A percentile compares a stretch with the other conserved stretches of the same genome.
Evolutionary conservation across 2,113 vertebrate genomes (phyloP).

Genomic region (Oryzias melastigma): DNA sequence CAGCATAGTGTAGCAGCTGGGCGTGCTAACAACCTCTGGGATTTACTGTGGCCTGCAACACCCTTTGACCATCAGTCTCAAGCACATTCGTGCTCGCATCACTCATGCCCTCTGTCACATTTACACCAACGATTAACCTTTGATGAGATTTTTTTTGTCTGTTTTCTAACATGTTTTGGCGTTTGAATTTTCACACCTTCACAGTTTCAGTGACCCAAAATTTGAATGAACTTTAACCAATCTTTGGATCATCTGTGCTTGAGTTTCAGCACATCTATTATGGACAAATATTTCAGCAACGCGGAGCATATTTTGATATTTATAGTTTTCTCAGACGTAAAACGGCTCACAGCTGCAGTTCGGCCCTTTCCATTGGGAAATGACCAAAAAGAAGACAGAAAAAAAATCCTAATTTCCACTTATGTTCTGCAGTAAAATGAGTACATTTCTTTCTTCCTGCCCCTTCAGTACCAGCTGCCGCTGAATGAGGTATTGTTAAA

Average conservation of each 20-base stretch:
- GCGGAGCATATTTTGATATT: constrained; percentile 20
- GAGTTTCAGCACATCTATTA: constrained; percentile 29
- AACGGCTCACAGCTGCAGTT: constrained; percentile 55
- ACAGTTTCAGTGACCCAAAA: not conserved
- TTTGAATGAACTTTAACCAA: constrained; percentile 18
- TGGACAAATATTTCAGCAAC: constrained; percentile 39
- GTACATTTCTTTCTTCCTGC: constrained; percentile 15
- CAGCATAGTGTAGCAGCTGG: constrained; percentile 69
- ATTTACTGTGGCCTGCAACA: constrained; percentile 59
- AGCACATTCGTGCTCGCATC: constrained; percentile 25
- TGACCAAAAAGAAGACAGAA: not conserved
- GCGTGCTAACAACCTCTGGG: constrained; percentile 77
- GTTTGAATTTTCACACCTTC: constrained; percentile 2
- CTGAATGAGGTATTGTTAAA: constrained; percentile 73
- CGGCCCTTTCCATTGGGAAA: constrained; percentile 42
- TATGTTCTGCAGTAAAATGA: constrained; percentile 40
- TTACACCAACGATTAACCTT: constrained; percentile 29
- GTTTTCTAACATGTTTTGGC: constrained; percentile 4
- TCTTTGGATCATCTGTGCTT: constrained; percentile 13
- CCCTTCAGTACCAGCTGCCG: constrained; percentile 62
- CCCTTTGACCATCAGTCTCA: constrained; percentile 34
- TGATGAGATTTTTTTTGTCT: constrained; percentile 9
- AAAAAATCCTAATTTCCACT: constrained; percentile 39
- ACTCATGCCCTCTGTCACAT: constrained; percentile 28
- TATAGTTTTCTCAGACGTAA: constrained; percentile 41